A percentile compares a stretch with the other conserved stretches of the same genome.
phyloP scores from a whole-genome alignment of 1,140 invertebrate species.

The Saxidomus purpurata region DNA sequence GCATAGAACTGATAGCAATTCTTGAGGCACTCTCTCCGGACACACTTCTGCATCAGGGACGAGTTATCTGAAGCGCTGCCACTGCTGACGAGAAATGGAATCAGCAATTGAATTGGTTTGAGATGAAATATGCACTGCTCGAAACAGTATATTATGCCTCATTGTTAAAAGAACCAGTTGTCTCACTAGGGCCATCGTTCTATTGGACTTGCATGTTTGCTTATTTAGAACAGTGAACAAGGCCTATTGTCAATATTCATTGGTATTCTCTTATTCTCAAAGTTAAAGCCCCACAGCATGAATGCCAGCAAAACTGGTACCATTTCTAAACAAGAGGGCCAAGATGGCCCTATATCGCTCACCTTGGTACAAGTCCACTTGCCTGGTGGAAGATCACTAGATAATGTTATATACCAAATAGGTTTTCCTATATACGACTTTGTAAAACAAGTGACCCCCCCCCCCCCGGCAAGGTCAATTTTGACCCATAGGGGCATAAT shows the following conservation, averaged over 20 bases:
- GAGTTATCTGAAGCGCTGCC: slow-evolving; percentile 1
- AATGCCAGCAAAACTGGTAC: slow-evolving; percentile 60
- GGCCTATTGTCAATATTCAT: no score
- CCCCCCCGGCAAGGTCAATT: no score
- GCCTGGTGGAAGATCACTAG: no score
- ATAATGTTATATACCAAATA: no score
- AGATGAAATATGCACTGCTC: slow-evolving; percentile 37
- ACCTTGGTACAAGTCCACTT: no score
- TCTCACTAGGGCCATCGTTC: slow-evolving; percentile 53
- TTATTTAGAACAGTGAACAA: slow-evolving; percentile 63
- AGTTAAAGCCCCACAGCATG: neutral
- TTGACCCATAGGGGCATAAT: no score
- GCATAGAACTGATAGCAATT: no score
- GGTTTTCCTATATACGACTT: no score
- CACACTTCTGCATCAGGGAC: slow-evolving; percentile 11
- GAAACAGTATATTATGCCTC: slow-evolving; percentile 57
- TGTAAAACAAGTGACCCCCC: no score
- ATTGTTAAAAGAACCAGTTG: slow-evolving; percentile 48
- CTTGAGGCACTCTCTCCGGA: neutral
- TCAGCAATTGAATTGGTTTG: slow-evolving; percentile 52
- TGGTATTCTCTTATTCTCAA: slow-evolving; percentile 43
- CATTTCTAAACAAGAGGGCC: no score
- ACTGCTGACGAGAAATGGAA: slow-evolving; percentile 66
- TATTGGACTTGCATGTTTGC: slow-evolving; percentile 48
- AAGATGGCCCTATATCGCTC: no score